Conservation (phyloP, 2,888 invertebrate genomes). For the Saturnia japonica region DNA sequence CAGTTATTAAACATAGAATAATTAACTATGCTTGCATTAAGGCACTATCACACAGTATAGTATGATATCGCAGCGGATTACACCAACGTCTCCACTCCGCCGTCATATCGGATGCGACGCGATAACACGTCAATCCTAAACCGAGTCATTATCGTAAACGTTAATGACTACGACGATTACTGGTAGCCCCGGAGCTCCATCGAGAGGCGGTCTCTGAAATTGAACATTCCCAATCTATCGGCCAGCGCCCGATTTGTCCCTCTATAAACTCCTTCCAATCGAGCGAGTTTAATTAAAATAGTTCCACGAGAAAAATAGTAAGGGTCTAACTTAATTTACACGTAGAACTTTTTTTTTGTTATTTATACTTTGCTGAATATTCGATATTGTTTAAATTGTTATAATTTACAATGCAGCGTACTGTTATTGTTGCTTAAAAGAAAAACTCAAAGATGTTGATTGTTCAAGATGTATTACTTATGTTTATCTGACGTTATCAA, state of each 20-base stretch:
- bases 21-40: neutral
- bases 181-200: conserved; percentile 58
- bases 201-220: conserved; percentile 59
- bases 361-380: conserved; percentile 28
- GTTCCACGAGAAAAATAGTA: conserved; percentile 69
- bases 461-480: neutral
- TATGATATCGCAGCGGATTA: conserved; percentile 46
- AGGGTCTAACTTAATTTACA: conserved; percentile 54
- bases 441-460: too few species aligned
- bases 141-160: conserved; percentile 77
- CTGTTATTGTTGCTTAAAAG: too few species aligned
- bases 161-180: conserved; percentile 78
- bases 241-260: conserved; percentile 62
- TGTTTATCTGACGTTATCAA: neutral
- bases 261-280: conserved; percentile 71
- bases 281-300: conserved; percentile 75
- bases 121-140: conserved; percentile 68
- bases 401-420: too few species aligned
- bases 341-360: conserved; percentile 33
- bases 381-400: neutral
- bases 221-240: conserved; percentile 72
- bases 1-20: neutral
- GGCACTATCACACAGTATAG: conserved; percentile 17
- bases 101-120: conserved; percentile 55
- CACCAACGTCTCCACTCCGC: conserved; percentile 48